Base-by-base conservation (phyloP, 2,113 vertebrate species). In the Ciconia stormi region DNA sequence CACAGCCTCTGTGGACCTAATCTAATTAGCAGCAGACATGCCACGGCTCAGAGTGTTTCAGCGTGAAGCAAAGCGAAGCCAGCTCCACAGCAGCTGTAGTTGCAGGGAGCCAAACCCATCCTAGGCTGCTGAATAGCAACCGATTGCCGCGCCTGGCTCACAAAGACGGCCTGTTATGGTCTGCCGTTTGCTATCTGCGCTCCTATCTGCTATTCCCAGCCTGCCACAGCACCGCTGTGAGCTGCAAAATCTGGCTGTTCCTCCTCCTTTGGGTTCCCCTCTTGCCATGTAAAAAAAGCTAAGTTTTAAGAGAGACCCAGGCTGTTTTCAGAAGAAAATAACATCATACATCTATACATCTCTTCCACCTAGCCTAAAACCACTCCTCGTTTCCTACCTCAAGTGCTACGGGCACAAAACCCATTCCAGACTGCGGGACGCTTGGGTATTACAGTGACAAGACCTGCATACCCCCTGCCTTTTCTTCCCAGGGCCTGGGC, bases 61-160 rank as follows among this genome's bases (percentile, higher is more conserved):
- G 25, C 4, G 1, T 2, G 7, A 62, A 50, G 42, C 38, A 49
- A 67, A 94, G 56, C 4, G 10, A 81, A 95, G 69, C 76, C 94
- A 87, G 80, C 38, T 92, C 63, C 38, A 13, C 38, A 78, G 92
- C 94, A 91, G 92, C 94, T 95, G 78, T 49, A 61, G 36, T 5
- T 70, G 46, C 63, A 56, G 47, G 30, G 63, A 82, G 65, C 77
- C 80, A 92, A 76, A 78, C 52, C 52, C 40, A 26, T 30, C 65
- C 69, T 18, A 26, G 59, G 63, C 86, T 80, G 62, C 53, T 30
- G 36, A 78, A 47, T 3, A 89, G 72, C 30, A 32, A 40, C 46
- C 1, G 8, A 2, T 55, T 26, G 56, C 36, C 0, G 2, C 0
- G 8, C 56, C 50, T 73, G 73, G 44, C 32, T 83, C 80, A 46